These are phyloP conservation scores for Amniataba percoides DNA, from an alignment of 2,797 vertebrate species.

Conservation along the genomic window DNA sequence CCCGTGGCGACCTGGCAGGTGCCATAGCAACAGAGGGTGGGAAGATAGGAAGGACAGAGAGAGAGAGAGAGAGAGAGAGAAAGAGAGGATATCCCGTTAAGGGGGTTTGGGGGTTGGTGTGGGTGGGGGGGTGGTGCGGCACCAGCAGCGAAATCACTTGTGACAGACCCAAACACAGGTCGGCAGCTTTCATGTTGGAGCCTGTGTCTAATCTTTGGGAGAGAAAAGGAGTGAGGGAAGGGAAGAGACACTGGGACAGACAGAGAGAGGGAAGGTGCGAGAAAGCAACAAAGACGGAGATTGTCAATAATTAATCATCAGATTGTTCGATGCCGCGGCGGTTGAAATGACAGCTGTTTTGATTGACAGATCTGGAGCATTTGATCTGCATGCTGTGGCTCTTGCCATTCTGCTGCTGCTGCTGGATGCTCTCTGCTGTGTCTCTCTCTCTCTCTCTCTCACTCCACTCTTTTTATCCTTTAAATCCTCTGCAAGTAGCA, in stretches of 20 bases:
- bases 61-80: constrained; percentile 38
- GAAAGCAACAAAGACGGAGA: constrained; percentile 76
- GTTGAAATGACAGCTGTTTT: constrained; percentile 78
- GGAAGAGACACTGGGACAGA: constrained; percentile 55
- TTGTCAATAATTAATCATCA: constrained; percentile 85
- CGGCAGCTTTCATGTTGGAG: constrained; percentile 82
- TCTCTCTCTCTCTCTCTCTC: constrained; percentile 23
- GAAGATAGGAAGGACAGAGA: constrained; percentile 70
- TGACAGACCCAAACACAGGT: constrained; percentile 81
- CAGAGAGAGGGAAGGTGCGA: constrained; percentile 65
- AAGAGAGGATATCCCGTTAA: constrained; percentile 70
- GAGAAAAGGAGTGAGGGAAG: constrained; percentile 65
- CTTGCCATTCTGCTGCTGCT: constrained; percentile 43
- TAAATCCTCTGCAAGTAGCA: constrained; percentile 65
- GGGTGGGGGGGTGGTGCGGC: constrained; percentile 24
- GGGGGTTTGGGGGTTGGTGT: constrained; percentile 4
- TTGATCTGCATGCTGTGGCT: constrained; percentile 76
- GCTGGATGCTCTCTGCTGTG: constrained; percentile 33
- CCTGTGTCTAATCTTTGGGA: constrained; percentile 78
- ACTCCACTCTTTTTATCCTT: constrained; percentile 61
- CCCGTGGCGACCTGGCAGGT: constrained; percentile 82
- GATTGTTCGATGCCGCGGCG: constrained; percentile 70
- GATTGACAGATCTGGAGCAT: constrained; percentile 85
- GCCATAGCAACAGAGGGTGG: constrained; percentile 80
- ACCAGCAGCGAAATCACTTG: constrained; percentile 76